Base-by-base conservation (phyloP, 2,797 vertebrate species). In the Melanotaenia trifasciata region DNA sequence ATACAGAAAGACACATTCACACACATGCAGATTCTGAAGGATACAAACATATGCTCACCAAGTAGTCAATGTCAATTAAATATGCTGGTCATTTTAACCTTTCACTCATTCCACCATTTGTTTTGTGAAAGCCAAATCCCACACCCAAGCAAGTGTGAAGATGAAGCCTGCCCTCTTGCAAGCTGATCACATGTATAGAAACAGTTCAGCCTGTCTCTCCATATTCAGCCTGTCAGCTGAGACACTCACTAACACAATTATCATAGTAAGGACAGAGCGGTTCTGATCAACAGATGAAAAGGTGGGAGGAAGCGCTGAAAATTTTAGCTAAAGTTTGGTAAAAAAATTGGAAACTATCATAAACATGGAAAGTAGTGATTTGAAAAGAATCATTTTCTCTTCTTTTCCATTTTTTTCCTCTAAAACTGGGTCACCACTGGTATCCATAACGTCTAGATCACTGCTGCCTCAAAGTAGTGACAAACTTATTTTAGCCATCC, bases 41-140 rank as follows among this genome's bases (percentile, higher is more conserved):
- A 67, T 20, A 59, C 22, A 35, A 33, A 65, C 64, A 75, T 26
- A 78, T 40, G 38, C 43, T 28, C 50, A 57, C 8, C 24, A 28
- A 8, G 64, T 68, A 67, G 36, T 73, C 67, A 72, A 28, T 28
- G 28, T 28, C 28, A 28, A 28, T 47, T 66, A 20, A 62, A 74
- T 47, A 59, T 59, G 33, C 13, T 51, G 58, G 50, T 67, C 61
- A 72, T 28, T 54, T 60, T 56, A 81, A 72, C 64, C 58, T 67
- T 70, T 72, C 59, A 66, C 28, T 61, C 12, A 26, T 73, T 33
- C 28, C 20, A 22, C 11, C 10, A 28, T 70, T 74, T 76, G 33
- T 66, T 65, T 43, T 32, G 12, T 18, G 28, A 7, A 57, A 57
- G 6, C 28, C 28, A 32, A 30, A 4, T 11, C 9, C 1, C 5